Conservation (phyloP, 2,797 vertebrate genomes). For the Molossus alvarezi region DNA sequence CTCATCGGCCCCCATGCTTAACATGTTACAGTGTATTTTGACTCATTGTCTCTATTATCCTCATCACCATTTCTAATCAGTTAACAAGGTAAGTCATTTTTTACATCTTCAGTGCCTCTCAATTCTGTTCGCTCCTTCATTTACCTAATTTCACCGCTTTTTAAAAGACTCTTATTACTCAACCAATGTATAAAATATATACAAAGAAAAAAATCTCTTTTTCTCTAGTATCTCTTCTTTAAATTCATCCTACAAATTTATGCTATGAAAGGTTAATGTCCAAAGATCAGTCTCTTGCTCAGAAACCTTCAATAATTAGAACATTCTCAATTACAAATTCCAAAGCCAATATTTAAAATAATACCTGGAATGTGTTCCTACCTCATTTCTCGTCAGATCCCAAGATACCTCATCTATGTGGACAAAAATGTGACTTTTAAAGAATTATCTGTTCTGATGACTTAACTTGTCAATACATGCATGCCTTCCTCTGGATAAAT, state of each 20-base stretch:
- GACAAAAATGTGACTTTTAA: neutral
- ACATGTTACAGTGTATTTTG: neutral
- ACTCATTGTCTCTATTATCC: neutral
- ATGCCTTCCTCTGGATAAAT: neutral
- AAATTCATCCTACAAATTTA: neutral
- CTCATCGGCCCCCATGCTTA: neutral
- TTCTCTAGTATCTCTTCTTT: neutral
- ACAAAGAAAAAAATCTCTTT: neutral
- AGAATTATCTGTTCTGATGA: neutral
- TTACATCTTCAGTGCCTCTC: neutral
- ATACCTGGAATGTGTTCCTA: neutral
- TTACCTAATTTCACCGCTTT: neutral
- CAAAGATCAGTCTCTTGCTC: neutral
- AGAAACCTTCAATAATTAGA: neutral
- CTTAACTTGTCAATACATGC: neutral
- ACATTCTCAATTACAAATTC: neutral
- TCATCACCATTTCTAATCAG: neutral
- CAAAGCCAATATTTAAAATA: slow-evolving; percentile 46
- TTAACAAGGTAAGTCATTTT: neutral
- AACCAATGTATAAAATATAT: neutral
- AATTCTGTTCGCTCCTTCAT: neutral
- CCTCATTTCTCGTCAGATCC: neutral
- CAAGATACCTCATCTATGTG: neutral
- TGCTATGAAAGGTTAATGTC: neutral
- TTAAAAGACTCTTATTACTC: neutral